These are phyloP conservation scores for Drosophila anomelani DNA, from an alignment of 2,888 invertebrate genomes.

Conservation along the genomic window DNA sequence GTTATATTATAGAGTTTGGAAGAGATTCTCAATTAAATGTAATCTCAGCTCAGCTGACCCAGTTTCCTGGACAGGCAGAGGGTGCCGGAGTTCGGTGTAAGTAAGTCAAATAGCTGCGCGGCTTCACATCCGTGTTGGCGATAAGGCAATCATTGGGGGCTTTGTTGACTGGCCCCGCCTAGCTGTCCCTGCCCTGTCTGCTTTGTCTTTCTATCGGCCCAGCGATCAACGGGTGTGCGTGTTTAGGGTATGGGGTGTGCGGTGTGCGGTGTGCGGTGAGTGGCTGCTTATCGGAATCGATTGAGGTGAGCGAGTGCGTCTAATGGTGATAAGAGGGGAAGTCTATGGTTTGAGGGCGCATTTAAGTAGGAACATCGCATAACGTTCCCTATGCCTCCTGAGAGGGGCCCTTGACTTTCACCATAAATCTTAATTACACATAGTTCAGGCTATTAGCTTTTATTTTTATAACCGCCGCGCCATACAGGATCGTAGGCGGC, in stretches of 20 bases:
- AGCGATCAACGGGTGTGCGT: conserved; percentile 12
- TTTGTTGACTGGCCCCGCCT: conserved; percentile 22
- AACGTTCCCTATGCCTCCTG: background rate
- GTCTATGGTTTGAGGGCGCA: conserved; percentile 2
- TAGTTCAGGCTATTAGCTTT: conserved; percentile 23
- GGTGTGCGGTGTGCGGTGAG: background rate
- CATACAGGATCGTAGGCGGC: background rate
- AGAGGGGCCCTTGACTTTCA: conserved; percentile 61
- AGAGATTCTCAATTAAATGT: background rate
- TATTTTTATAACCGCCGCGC: background rate
- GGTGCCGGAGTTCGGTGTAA: conserved; percentile 13
- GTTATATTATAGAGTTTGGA: background rate
- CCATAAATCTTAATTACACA: conserved; percentile 69
- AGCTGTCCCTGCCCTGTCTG: conserved; percentile 24
- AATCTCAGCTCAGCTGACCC: conserved; percentile 5
- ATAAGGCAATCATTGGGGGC: conserved; percentile 23
- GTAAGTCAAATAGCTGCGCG: conserved; percentile 11
- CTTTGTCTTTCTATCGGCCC: conserved; percentile 10
- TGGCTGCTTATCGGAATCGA: conserved; percentile 28
- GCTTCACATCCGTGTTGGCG: conserved; percentile 25
- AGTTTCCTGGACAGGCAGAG: conserved; percentile 2
- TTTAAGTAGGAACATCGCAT: background rate
- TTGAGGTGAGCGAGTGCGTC: conserved; percentile 30
- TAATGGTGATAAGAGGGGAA: conserved; percentile 46
- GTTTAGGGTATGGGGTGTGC: background rate